Evolutionary conservation across 2,797 vertebrate species (phyloP).

Genomic region (Neomorphus geoffroyi): DNA sequence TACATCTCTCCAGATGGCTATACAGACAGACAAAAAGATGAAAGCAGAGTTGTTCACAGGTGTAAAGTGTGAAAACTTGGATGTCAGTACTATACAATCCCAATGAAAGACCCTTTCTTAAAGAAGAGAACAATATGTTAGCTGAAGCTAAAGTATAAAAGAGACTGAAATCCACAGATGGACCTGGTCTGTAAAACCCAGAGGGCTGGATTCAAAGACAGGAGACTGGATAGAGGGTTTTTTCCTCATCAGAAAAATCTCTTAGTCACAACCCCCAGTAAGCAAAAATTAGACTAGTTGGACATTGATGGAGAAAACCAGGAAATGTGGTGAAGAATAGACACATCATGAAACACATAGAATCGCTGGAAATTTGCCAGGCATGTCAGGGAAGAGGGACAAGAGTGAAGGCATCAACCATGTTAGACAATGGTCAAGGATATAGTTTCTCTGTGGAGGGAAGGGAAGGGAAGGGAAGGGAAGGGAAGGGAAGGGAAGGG

Average conservation of each 20-base stretch:
- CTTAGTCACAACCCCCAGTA: not conserved
- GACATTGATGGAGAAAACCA: not conserved
- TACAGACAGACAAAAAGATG: not conserved
- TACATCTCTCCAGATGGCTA: not conserved
- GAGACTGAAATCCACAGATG: not conserved
- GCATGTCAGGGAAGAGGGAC: rapidly evolving
- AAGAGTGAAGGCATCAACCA: not conserved
- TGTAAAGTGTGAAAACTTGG: not conserved
- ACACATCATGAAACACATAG: not conserved
- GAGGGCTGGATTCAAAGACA: not conserved
- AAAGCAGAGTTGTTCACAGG: not conserved
- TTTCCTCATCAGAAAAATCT: not conserved
- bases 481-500: no score
- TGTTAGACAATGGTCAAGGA: not conserved
- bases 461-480: not conserved
- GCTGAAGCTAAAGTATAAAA: not conserved
- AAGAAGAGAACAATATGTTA: not conserved
- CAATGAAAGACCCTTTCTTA: not conserved
- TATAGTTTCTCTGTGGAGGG: not conserved
- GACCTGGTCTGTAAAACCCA: not conserved
- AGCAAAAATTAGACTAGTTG: not conserved
- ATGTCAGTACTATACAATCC: not conserved
- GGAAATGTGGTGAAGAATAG: not conserved
- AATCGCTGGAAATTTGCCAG: not conserved
- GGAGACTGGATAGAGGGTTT: not conserved